Percentiles rank a stretch among this genome's conserved stretches.
phyloP scores from a whole-genome alignment of 2,113 vertebrate genomes.

The Lampris incognitus region DNA sequence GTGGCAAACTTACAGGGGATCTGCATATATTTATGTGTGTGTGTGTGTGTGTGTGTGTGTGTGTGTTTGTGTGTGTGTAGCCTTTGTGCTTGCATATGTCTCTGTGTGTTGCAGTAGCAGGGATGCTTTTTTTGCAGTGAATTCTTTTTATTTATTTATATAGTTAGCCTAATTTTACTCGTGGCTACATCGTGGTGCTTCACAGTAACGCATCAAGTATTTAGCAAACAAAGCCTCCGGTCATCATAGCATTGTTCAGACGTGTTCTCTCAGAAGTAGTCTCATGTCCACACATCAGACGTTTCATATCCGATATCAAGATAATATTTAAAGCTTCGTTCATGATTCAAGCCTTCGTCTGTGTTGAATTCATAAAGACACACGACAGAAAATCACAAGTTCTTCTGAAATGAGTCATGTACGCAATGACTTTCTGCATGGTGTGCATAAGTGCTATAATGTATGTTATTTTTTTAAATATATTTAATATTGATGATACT shows the following conservation, averaged over 20 bases:
- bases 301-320: not conserved
- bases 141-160: constrained; percentile 2
- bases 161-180: constrained; percentile 21
- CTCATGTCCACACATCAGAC: not conserved
- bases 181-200: not conserved
- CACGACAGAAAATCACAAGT: no score
- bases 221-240: not conserved
- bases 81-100: constrained; percentile 16
- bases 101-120: constrained; percentile 29
- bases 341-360: not conserved
- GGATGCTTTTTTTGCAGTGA: not conserved
- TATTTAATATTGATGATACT: no score
- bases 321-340: not conserved
- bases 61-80: constrained; percentile 34
- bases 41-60: constrained; percentile 32
- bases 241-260: not conserved
- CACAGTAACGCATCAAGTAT: constrained; percentile 1
- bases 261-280: no score
- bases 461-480: no score
- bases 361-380: no score
- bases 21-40: constrained; percentile 15
- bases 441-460: no score
- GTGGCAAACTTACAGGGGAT: constrained; percentile 35
- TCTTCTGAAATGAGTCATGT: no score
- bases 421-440: no score